Evolutionary conservation across 1,140 invertebrate genomes (phyloP).

Genomic region (Drosophila watanabei): DNA sequence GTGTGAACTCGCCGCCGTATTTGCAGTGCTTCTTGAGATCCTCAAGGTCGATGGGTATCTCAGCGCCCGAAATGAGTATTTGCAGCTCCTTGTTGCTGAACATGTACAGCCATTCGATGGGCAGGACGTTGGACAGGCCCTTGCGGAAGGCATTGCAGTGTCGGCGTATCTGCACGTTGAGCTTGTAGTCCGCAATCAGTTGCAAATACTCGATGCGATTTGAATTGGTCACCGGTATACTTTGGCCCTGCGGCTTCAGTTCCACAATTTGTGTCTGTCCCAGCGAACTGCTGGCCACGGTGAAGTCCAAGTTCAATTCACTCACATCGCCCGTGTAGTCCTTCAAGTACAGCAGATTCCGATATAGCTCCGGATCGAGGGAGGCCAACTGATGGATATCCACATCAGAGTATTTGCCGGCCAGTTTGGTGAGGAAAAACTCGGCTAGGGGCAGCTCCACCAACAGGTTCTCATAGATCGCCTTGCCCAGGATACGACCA

Average conservation of each 20-base stretch:
- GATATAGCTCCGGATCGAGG: slow-evolving; percentile 96
- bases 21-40: slow-evolving; percentile 95
- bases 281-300: slow-evolving; percentile 94
- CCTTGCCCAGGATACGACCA: slow-evolving; percentile 97
- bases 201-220: slow-evolving; percentile 99
- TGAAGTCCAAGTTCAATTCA: slow-evolving; percentile 96
- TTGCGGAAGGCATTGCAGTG: slow-evolving; percentile 95
- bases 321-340: slow-evolving; percentile 92
- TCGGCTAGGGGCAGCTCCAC: slow-evolving; percentile 97
- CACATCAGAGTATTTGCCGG: slow-evolving; percentile 92
- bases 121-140: slow-evolving; percentile 95
- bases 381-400: slow-evolving; percentile 98
- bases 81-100: slow-evolving; percentile 98
- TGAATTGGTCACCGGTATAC: slow-evolving; percentile 95
- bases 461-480: slow-evolving; percentile 97
- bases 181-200: slow-evolving; percentile 97
- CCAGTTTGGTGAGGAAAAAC: slow-evolving; percentile 95
- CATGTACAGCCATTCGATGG: slow-evolving; percentile 96
- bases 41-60: slow-evolving; percentile 95
- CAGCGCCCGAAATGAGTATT: slow-evolving; percentile 96
- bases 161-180: slow-evolving; percentile 95
- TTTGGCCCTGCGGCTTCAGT: slow-evolving; percentile 94
- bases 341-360: slow-evolving; percentile 95
- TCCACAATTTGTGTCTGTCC: slow-evolving; percentile 96
- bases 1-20: slow-evolving; percentile 94